A percentile compares a stretch with the other conserved stretches of the same genome.
phyloP scores from a whole-genome alignment of 2,113 vertebrate genomes.

The Tringa solitaria region DNA sequence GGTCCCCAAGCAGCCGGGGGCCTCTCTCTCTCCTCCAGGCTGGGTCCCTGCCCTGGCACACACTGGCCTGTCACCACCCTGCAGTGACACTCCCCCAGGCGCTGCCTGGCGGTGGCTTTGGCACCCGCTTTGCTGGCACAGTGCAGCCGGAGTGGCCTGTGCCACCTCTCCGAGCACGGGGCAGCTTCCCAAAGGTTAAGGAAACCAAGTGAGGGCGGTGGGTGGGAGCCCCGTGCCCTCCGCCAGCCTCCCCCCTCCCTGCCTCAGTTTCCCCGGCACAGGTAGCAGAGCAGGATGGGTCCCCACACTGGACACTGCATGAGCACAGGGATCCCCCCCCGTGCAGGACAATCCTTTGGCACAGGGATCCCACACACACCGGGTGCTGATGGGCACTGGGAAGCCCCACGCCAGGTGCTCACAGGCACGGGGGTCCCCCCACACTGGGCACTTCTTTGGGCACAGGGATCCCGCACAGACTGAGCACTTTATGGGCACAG shows the following conservation, averaged over 20 bases:
- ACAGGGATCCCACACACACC: not conserved
- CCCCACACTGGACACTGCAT: accelerated
- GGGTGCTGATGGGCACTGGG: not conserved
- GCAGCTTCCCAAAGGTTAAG: not conserved
- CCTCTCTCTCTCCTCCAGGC: not conserved
- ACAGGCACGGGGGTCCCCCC: not conserved
- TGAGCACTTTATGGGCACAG: not conserved
- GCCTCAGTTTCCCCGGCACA: not conserved
- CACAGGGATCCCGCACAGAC: not conserved
- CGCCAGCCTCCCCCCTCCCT: not conserved
- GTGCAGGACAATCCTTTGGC: not conserved
- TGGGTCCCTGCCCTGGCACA: not conserved
- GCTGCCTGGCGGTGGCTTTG: not conserved
- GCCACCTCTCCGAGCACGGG: accelerated
- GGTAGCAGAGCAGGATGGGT: not conserved
- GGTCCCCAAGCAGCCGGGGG: not conserved
- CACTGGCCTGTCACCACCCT: not conserved
- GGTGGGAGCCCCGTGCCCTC: not conserved
- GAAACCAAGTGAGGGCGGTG: not conserved
- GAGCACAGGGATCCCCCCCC: not conserved
- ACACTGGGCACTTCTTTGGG: not conserved
- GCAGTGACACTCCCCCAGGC: not conserved
- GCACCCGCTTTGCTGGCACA: not conserved
- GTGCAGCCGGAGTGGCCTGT: not conserved
- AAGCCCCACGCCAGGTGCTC: not conserved